These are phyloP conservation scores for Lochmaea capreae DNA, from an alignment of 2,888 invertebrate species.

Conservation along the genomic window DNA sequence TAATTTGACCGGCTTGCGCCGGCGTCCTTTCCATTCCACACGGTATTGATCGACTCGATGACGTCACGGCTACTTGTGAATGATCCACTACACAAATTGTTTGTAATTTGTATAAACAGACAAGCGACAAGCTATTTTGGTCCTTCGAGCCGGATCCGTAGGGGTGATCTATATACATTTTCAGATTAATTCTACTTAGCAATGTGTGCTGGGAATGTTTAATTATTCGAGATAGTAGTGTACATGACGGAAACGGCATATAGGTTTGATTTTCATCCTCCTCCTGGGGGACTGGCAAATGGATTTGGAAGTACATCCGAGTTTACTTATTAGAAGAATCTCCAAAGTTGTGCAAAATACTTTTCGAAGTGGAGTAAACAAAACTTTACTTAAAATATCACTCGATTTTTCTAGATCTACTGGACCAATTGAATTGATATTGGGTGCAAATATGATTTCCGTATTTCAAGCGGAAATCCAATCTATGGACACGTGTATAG, in stretches of 20 bases:
- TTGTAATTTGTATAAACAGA: slow-evolving; percentile 57
- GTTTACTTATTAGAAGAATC: too few species aligned
- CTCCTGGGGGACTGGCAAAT: slow-evolving; percentile 11
- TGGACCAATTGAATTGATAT: too few species aligned
- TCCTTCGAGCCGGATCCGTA: slow-evolving; percentile 34
- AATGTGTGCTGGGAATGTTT: slow-evolving; percentile 45
- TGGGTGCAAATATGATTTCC: too few species aligned
- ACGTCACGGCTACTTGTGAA: slow-evolving; percentile 63
- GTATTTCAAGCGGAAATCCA: too few species aligned
- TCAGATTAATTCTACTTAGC: slow-evolving; percentile 43
- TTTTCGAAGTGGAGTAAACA: too few species aligned
- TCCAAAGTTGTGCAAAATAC: too few species aligned
- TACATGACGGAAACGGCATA: slow-evolving; percentile 12
- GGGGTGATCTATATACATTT: slow-evolving; percentile 18
- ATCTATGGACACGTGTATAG: too few species aligned
- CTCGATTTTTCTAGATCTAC: too few species aligned
- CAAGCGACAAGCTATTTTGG: slow-evolving; percentile 39
- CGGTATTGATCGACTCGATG: slow-evolving; percentile 60
- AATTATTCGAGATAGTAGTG: slow-evolving; percentile 41
- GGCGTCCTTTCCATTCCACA: slow-evolving; percentile 51
- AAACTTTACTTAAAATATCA: too few species aligned
- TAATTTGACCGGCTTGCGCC: slow-evolving; percentile 34
- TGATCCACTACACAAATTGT: slow-evolving; percentile 62
- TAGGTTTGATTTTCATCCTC: slow-evolving; percentile 23
- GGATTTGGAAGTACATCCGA: neutral